phyloP scores from a whole-genome alignment of 2,113 vertebrate genomes.

The Psilopsiagon aurifrons region DNA sequence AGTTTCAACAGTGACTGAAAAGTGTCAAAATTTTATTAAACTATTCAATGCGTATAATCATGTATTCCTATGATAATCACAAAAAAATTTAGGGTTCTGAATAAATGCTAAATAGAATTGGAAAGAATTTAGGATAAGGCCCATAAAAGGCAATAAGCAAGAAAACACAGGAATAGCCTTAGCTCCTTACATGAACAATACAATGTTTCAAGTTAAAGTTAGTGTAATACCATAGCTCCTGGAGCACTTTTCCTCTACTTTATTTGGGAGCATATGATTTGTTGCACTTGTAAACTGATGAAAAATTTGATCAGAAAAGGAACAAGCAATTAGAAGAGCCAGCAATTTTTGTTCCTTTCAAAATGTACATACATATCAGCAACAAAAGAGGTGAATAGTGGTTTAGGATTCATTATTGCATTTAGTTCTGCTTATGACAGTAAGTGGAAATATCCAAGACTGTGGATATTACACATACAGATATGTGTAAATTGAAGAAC shows the following conservation, averaged over 20 bases:
- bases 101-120: background rate
- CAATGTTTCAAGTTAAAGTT: background rate
- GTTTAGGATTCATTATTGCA: background rate
- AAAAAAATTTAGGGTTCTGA: background rate
- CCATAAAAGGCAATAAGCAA: background rate
- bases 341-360: background rate
- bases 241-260: background rate
- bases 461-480: background rate
- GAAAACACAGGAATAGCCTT: background rate
- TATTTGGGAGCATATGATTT: background rate
- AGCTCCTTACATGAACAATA: background rate
- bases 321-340: background rate
- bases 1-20: background rate
- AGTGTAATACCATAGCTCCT: background rate
- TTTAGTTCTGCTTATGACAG: background rate
- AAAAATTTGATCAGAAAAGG: background rate
- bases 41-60: background rate
- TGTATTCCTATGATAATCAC: background rate
- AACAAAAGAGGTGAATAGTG: background rate
- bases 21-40: background rate
- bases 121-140: background rate
- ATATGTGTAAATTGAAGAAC: background rate
- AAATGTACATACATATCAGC: background rate
- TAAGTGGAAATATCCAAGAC: background rate
- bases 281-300: background rate